Evolutionary conservation across 2,113 vertebrate genomes (phyloP), one percentile per base, ranked within the genome.

Genomic region (Xenus cinereus): DNA sequence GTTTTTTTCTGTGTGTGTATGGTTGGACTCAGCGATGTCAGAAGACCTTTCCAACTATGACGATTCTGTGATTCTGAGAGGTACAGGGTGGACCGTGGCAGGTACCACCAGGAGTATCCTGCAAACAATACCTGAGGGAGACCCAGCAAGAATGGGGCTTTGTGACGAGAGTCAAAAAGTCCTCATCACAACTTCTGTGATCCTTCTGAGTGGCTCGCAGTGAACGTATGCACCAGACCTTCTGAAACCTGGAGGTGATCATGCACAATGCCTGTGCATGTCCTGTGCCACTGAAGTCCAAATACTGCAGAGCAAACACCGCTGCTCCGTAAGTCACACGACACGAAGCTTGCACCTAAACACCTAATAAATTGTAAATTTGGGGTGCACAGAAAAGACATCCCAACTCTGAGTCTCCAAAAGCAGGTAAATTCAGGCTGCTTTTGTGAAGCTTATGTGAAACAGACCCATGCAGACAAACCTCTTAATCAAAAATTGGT

Each of bases 241-340:
- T 35, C 33, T 10, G 26, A 28, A 35, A 41, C 41, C 14, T 20
- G 22, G 51, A 73, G 60, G 24, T 37, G 51, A 39, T 46, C 21
- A 20, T 1, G 8, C 33, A 10, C 51, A 41, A 23, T 0, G 1
- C 33, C 26, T 12, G 41, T 28, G 27, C 21, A 7, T 7, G 20
- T 26, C 39, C 66, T 54, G 33, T 35, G 59, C 32, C 46, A 27
- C 26, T 28, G 18, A 68, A 51, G 60, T 24, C 27, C 67, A 41
- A 53, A 46, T 4, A 3, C 18, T 18, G 46, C 27, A 73, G 46
- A 45, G 46, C 48, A 46, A 79, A 23, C 7, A 35, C 27, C 23
- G 14, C 27, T 1, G 1, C 60, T 56, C 51, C 13, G 3, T 1
- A 10, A 62, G 41, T 41, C 62, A 45, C 11, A 30, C 9, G 39